Evolutionary conservation across 2,797 vertebrate species (phyloP).

Genomic region (Sebastes oblongus): DNA sequence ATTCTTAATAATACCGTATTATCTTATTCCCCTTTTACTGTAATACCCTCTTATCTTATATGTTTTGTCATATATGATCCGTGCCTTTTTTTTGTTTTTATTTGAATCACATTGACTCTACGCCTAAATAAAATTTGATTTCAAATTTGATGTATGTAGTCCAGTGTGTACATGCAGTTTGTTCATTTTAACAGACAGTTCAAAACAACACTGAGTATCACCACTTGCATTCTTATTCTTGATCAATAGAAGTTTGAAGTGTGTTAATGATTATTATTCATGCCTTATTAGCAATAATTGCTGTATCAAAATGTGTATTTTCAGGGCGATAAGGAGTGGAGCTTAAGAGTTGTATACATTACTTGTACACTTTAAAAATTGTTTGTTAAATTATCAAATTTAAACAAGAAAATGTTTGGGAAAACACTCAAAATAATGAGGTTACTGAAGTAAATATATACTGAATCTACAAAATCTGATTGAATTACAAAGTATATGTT

Average conservation of each 20-base stretch:
- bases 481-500: neutral
- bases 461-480: neutral
- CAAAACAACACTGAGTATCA: neutral
- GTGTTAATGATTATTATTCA: neutral
- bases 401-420: neutral
- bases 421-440: neutral
- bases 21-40: no score
- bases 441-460: neutral
- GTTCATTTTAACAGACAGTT: neutral
- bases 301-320: no score
- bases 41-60: no score
- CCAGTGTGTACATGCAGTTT: neutral
- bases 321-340: accelerated
- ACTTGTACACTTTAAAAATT: neutral
- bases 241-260: neutral
- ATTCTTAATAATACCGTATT: no score
- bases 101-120: no score
- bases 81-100: no score
- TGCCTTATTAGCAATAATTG: neutral
- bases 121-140: no score
- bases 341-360: neutral
- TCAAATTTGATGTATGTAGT: no score
- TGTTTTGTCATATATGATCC: no score
- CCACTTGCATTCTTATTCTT: neutral
- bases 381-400: neutral